Base-by-base conservation (phyloP, 2,113 vertebrate genomes). In the Chelonoidis abingdonii region DNA sequence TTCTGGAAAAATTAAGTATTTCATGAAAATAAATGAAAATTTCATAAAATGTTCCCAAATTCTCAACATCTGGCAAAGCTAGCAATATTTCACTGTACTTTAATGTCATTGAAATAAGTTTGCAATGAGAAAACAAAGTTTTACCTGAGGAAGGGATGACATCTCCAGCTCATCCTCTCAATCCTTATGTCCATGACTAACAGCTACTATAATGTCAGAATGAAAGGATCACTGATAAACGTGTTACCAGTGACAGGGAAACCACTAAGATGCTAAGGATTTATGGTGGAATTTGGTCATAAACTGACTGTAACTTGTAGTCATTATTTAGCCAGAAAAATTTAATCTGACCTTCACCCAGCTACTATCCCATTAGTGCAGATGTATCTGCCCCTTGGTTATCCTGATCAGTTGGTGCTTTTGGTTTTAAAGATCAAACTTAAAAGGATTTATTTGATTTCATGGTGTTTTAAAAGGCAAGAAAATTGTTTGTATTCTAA, bases 311-410 rank as follows among this genome's bases (percentile, higher is more conserved):
- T 24, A 75, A 50, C 80, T 13, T 59, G 13, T 41, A 88, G 62
- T 6, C 29, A 78, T 80, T 95, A 76, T 93, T 91, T 54, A 91
- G 53, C 57, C 87, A 49, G 65, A 91, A 78, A n/a, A 50, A 75
- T 5, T 80, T 49, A 93, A 89, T 83, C 62, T 47, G 53, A 86
- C 89, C 96, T 95, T 92, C 56, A 52, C 38, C 87, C 81, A 92
- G 52, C 62, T 94, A 65, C 38, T 87, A 19, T 22, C 35, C 27
- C 31, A 54, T 54, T 38, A 65, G 54, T 27, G 53, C 79, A 94
- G 83, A 72, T 84, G 29, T 50, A 22, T 24, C 76, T 84, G 87
- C 54, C 89, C 41, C 87, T 84, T 86, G 47, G 59, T 85, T 80
- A 83, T 4, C 29, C 47, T 38, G 78, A 75, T 1, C n/a, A 81